Evolutionary conservation across 2,113 vertebrate species (phyloP).

Genomic region (Gallinago media): DNA sequence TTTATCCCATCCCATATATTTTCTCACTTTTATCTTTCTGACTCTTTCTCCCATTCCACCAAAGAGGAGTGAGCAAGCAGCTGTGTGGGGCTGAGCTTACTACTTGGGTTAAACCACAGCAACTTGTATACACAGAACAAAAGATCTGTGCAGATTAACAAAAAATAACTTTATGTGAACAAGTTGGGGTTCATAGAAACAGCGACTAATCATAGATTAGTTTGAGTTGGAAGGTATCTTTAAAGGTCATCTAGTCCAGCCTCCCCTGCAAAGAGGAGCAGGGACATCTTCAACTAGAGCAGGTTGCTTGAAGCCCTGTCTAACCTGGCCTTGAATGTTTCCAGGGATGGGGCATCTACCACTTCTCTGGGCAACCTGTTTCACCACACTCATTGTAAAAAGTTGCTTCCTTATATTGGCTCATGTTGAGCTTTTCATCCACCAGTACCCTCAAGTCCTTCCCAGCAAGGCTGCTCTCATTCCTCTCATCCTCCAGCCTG

Average conservation of each 20-base stretch:
- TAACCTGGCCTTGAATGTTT: neutral
- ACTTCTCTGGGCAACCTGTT: neutral
- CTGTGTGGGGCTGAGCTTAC: neutral
- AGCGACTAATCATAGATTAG: neutral
- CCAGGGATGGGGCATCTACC: neutral
- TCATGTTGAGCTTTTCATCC: neutral
- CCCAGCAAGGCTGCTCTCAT: neutral
- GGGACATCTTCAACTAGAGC: neutral
- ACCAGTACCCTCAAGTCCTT: neutral
- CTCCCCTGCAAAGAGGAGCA: neutral
- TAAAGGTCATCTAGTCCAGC: neutral
- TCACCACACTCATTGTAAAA: neutral
- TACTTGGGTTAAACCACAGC: neutral
- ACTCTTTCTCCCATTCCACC: neutral
- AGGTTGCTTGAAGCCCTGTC: neutral
- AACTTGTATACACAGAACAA: neutral
- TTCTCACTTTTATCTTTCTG: neutral
- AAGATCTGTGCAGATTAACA: neutral
- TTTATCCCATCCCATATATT: neutral
- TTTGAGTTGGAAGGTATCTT: neutral
- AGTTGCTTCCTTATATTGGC: neutral
- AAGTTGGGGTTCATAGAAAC: neutral
- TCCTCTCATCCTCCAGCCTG: neutral
- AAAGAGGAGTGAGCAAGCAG: accelerated
- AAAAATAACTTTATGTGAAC: neutral